These are phyloP conservation scores for Barbus barbus DNA, from an alignment of 2,113 vertebrate genomes.

Conservation along the genomic window DNA sequence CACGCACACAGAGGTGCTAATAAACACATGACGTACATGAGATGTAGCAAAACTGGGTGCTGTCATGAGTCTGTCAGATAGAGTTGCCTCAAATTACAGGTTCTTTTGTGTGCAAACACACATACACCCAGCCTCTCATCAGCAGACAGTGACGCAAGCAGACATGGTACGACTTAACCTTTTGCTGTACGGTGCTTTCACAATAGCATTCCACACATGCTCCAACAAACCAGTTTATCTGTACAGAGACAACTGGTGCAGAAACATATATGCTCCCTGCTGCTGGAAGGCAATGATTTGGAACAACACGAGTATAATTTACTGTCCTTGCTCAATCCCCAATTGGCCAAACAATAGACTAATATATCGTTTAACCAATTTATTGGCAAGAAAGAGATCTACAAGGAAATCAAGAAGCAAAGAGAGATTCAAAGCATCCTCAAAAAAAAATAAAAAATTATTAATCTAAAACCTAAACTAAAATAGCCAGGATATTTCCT, in stretches of 20 bases:
- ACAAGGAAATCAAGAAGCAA: neutral
- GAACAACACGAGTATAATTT: neutral
- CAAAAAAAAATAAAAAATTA: neutral
- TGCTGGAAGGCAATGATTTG: neutral
- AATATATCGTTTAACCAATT: neutral
- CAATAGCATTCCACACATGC: constrained; percentile 54
- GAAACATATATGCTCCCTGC: neutral
- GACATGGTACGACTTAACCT: constrained; percentile 40
- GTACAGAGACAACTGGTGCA: neutral
- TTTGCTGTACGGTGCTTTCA: neutral
- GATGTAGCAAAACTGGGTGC: neutral
- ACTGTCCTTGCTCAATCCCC: neutral
- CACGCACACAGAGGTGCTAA: neutral
- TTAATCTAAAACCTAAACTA: no score
- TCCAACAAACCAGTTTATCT: constrained; percentile 51
- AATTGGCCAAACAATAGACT: neutral
- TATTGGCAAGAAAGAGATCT: neutral
- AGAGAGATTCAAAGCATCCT: neutral
- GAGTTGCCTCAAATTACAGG: constrained; percentile 4
- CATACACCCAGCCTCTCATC: neutral
- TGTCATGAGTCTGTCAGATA: neutral
- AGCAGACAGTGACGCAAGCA: constrained; percentile 30
- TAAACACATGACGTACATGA: neutral
- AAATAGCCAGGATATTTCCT: no score
- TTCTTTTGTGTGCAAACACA: constrained; percentile 16